Evolutionary conservation across 2,888 invertebrate genomes (phyloP), one percentile per base, ranked within the genome.

Genomic region (Acanthacorydalis orientalis): DNA sequence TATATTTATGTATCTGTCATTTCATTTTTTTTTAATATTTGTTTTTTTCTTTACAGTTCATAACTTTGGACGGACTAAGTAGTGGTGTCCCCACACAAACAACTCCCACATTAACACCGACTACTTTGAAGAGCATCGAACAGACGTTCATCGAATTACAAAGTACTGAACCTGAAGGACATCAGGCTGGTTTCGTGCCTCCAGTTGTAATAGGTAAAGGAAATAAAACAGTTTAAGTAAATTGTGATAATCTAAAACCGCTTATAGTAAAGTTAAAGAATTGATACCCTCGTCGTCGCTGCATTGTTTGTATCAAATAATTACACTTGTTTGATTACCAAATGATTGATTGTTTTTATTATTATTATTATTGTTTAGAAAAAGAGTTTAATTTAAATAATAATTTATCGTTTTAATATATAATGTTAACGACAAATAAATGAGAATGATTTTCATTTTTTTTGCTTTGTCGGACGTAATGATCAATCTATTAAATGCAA

Each of bases 141-240:
- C 90, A 92, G 60, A 84, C 88, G 1, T 87, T 91, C 68, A 79
- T 86, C 62, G 90, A 91, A 70, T 71, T 90, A 60, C 84, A 84
- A 68, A 77, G 77, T 61, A 78, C 80, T 57, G 78, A 81, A 55
- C 79, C 75, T 64, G 75, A 73, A 51, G 80, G 76, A 69, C 74
- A 83, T 58, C 90, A 92, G 74, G 92, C 91, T 50, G 89, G 92
- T 53, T 93, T 93, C 66, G 91, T 92, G 53, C 92, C 93, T 50
- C 92, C 93, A 23, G 60, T 78, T 56, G 77, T 67, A 51, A 64
- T 67, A 55, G 66, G 66, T 67, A 59, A 60, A 55, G 56, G 37
- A 47, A 31, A 39, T n/a, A 31, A 6, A 12, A 32, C 7, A 12
- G 7, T 7, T 37, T 37, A 37, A 37, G 9, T 12, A 37, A 37